phyloP scores from a whole-genome alignment of 1,140 invertebrate genomes.

The Caenorhabditis briggsae region DNA sequence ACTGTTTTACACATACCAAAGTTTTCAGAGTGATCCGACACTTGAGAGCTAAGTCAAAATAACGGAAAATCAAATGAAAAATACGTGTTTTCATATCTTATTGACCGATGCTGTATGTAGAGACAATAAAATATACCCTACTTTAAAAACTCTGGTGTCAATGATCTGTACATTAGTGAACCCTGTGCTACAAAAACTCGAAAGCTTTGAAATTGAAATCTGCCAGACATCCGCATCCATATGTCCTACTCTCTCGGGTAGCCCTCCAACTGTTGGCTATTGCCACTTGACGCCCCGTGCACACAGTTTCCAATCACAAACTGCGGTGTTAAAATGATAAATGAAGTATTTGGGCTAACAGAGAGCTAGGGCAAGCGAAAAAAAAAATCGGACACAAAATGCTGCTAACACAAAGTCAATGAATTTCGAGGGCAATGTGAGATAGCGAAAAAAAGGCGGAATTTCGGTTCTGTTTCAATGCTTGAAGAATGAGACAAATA shows the following conservation, averaged over 20 bases:
- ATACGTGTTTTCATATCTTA: no score
- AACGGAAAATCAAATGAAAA: no score
- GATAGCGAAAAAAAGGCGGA: not conserved
- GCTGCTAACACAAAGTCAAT: conserved; percentile 37
- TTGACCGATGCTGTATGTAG: no score
- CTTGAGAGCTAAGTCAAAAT: no score
- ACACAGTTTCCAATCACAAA: conserved; percentile 47
- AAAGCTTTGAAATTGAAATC: conserved; percentile 3
- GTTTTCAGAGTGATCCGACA: no score
- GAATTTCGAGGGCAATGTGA: not conserved
- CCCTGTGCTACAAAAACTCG: not conserved
- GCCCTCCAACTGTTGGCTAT: conserved; percentile 27
- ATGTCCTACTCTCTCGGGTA: not conserved
- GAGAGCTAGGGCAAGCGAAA: not conserved
- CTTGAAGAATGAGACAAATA: not conserved
- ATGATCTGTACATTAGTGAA: not conserved
- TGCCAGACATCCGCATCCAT: conserved; percentile 41
- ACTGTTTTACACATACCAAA: no score
- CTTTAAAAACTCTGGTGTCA: no score
- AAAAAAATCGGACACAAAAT: not conserved
- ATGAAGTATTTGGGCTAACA: conserved; percentile 51
- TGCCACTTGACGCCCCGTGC: conserved; percentile 22
- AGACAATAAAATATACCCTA: no score
- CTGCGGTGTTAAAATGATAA: conserved; percentile 49
- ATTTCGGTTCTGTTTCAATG: conserved; percentile 16